Conservation (phyloP, 2,797 vertebrate species). For the Varecia variegata region DNA sequence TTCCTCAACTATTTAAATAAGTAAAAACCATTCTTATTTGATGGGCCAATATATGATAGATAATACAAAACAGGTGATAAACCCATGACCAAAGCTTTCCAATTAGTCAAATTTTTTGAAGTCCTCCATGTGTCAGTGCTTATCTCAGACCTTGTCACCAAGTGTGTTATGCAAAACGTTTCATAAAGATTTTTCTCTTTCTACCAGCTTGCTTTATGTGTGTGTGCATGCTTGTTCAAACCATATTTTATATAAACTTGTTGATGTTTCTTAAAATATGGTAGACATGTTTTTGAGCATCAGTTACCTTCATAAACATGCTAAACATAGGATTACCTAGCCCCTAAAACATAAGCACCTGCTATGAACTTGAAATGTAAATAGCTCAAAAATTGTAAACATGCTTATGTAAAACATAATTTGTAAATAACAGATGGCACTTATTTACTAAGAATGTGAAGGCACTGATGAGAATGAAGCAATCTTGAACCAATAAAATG, state of each 20-base stretch:
- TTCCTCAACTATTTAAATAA: neutral
- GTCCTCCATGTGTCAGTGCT: neutral
- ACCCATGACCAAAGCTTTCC: neutral
- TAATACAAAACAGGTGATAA: neutral
- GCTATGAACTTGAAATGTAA: slow-evolving; percentile 48
- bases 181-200: neutral
- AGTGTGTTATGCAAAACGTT: neutral
- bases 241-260: slow-evolving; percentile 53
- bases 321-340: slow-evolving; percentile 49
- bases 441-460: neutral
- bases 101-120: neutral
- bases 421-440: slow-evolving; percentile 57
- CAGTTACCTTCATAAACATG: slow-evolving; percentile 43
- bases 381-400: slow-evolving; percentile 46
- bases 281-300: slow-evolving; percentile 55
- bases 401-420: slow-evolving; percentile 43
- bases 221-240: neutral
- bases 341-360: slow-evolving; percentile 47
- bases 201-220: neutral
- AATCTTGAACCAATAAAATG: neutral
- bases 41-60: neutral
- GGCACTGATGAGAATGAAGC: neutral
- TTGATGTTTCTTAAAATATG: slow-evolving; percentile 44
- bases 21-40: neutral
- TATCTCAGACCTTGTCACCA: neutral